Conservation (phyloP, 2,797 vertebrate species). For the Artibeus jamaicensis region DNA sequence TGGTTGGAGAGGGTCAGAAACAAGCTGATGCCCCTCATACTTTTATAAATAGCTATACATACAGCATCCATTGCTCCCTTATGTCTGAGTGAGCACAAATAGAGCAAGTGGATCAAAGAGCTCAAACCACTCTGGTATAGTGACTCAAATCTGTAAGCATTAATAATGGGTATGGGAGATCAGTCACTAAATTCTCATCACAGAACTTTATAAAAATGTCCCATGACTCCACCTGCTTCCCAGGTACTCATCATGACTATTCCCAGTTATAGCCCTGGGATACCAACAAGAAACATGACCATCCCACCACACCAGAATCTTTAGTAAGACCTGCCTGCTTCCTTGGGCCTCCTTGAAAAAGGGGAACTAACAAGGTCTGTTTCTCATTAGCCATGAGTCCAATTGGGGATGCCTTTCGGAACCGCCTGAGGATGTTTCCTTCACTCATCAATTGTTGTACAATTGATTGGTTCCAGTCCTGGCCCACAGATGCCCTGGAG, state of each 20-base stretch:
- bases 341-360: not conserved
- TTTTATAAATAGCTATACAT: not conserved
- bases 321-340: not conserved
- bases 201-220: not conserved
- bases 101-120: not conserved
- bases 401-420: conserved; percentile 93
- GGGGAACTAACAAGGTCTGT: conserved; percentile 24
- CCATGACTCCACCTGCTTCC: not conserved
- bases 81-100: not conserved
- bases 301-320: not conserved
- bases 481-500: conserved; percentile 95
- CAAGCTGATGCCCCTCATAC: not conserved
- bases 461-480: conserved; percentile 96
- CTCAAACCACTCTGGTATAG: not conserved
- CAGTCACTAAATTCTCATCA: not conserved
- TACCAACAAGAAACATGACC: not conserved
- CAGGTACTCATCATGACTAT: not conserved
- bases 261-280: not conserved
- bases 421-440: conserved; percentile 95
- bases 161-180: not conserved
- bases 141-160: not conserved
- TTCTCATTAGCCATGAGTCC: conserved; percentile 92
- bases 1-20: not conserved
- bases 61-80: not conserved
- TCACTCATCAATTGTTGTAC: conserved; percentile 97